Evolutionary conservation across 2,888 invertebrate species (phyloP).

Genomic region (Thysanoteuthis rhombus): DNA sequence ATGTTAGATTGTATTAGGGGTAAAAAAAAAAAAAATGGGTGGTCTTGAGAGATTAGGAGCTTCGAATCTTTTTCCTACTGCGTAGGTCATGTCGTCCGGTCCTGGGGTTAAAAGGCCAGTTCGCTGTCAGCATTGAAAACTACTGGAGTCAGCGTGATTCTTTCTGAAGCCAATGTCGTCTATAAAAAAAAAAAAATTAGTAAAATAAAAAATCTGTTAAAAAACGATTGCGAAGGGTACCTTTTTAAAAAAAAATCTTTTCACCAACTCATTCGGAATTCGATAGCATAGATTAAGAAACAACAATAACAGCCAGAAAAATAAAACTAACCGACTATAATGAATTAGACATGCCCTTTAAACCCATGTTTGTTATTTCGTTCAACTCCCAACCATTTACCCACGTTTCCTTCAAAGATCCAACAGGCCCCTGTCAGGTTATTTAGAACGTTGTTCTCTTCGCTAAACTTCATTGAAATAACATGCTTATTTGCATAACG

Average conservation of each 20-base stretch:
- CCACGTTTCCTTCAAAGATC: not conserved
- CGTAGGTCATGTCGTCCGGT: not conserved
- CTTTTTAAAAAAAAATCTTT: not conserved
- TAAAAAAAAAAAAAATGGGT: too few relatives aligned
- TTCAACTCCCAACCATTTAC: not conserved
- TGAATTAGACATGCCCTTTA: not conserved
- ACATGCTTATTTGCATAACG: too few relatives aligned
- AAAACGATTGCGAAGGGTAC: not conserved
- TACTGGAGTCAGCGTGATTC: not conserved
- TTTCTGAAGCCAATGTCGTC: not conserved
- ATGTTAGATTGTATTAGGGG: too few relatives aligned
- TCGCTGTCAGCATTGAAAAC: not conserved
- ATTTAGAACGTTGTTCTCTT: not conserved
- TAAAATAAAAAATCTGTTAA: too few relatives aligned
- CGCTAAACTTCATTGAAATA: too few relatives aligned
- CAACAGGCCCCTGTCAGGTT: not conserved
- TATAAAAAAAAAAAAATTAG: not conserved
- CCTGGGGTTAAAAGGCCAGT: not conserved
- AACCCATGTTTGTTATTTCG: not conserved
- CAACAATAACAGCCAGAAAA: too few relatives aligned
- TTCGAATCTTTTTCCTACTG: not conserved
- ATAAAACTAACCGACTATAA: too few relatives aligned
- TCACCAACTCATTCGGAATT: too few relatives aligned
- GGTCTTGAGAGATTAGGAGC: not conserved
- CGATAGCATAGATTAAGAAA: not conserved